Evolutionary conservation across 2,888 invertebrate species (phyloP), one percentile per base, ranked within the genome.

Genomic region (Molanna angustata): DNA sequence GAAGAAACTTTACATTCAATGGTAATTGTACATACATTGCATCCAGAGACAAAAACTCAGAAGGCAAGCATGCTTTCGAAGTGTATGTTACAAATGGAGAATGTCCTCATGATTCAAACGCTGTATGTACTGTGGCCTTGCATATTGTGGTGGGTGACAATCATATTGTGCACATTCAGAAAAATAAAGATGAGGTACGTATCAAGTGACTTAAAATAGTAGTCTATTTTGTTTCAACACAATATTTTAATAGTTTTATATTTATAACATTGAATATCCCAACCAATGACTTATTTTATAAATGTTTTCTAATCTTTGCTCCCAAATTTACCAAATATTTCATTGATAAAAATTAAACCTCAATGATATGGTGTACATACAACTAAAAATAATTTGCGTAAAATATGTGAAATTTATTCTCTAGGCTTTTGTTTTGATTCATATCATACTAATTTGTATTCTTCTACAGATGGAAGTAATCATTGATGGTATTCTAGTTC

Each of bases 1-100:
- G 86, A 17, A 83, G 80, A 56, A 85, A 87, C 62, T 85, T 88
- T 61, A 87, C 87, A 0, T 87, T 89, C 68, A 83, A 86, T 60
- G 90, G 90, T 3, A 90, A 90, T 67, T 94, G 94, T 67, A 89
- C 89, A 0, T 93, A 92, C 66, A 75, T 92, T 20, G 80, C 91
- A 46, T 85, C 90, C 0, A 72, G 86, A 22, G 85, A 87, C 67
- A 71, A 76, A 42, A 74, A 76, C 35, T 65, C 75, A 0, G 74
- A 78, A 0, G 79, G 78, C 67, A 74, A 65, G 61, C 79, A 69
- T 74, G 77, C 65, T 71, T 64, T 64, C 22, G 62, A 85, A 80
- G 80, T 89, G 44, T 80, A 85, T 58, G 82, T 86, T 1, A 86
- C 84, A 1, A 88, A 89, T 67, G 83, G 80, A 1, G 81, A 84